A percentile compares a stretch with the other conserved stretches of the same genome.
These are phyloP conservation scores for Gymnodraco acuticeps DNA, from an alignment of 2,797 vertebrate genomes.

Conservation along the genomic window DNA sequence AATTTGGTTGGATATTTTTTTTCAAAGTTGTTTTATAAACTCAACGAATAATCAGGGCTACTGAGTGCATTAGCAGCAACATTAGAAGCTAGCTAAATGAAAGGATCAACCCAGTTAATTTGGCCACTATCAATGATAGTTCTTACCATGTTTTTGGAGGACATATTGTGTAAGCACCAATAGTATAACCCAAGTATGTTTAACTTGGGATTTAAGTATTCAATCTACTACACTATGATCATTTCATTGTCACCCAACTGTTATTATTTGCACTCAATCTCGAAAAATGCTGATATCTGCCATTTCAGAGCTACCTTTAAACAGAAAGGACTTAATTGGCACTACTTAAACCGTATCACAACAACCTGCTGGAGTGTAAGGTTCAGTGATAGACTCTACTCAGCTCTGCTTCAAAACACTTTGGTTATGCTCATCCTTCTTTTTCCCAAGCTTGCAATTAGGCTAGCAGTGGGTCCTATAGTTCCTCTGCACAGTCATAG, in stretches of 20 bases:
- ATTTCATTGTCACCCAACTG: background rate
- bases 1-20: background rate
- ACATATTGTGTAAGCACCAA: background rate
- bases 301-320: background rate
- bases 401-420: conserved; percentile 63
- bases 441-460: conserved; percentile 80
- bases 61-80: background rate
- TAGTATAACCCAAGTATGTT: background rate
- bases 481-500: conserved; percentile 68
- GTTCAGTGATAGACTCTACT: conserved; percentile 51
- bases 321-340: conserved; percentile 32
- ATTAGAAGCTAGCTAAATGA: background rate
- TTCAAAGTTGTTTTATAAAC: background rate
- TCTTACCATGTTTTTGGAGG: background rate
- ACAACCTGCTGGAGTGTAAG: conserved; percentile 66
- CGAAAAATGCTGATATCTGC: background rate
- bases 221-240: background rate
- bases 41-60: background rate
- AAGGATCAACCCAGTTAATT: background rate
- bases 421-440: conserved; percentile 66
- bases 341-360: conserved; percentile 26
- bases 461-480: conserved; percentile 58
- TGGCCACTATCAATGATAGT: background rate
- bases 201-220: background rate
- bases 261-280: conserved; percentile 4